Base-by-base conservation (phyloP, 1,140 invertebrate species). In the Tribolium castaneum region DNA sequence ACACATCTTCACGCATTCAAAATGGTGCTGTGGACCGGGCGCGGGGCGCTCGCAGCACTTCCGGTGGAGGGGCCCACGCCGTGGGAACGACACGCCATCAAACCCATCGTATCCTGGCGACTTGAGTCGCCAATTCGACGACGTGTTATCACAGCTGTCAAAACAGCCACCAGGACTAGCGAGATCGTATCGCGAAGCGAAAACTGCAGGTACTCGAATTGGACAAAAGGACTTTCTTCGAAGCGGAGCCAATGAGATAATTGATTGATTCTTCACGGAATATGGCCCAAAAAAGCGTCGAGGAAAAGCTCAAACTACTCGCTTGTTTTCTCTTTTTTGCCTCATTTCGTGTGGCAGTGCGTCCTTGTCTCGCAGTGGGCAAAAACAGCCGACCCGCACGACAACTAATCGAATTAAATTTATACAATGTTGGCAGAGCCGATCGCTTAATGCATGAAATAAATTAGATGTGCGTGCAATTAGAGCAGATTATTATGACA, bases 1-100 rank as follows among this genome's bases (percentile, higher is more conserved):
- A 80, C 34, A 66, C 74, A 79, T 77, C 78, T 77, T 78, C 79
- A 80, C 79, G 79, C 79, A 77, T 74, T 80, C 77, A 80, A 80
- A 77, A 75, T 78, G 75, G 52, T 70, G 76, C 59, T 25, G 19
- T 75, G 77, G 49, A 50, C 70, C 14, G 39, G n/a, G 22, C 10
- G 50, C 45, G 75, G 62, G 62, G 12, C 70, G 19, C 56, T 78
- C 59, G 80, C 72, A 78, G 66, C 77, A 81, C 80, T 81, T 81
- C 80, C 80, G 80, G 80, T 81, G 75, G 80, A 79, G 80, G 80
- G 80, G 80, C 25, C 59, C 77, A 34, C 50, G 72, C 54, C 80
- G 80, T 81, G 80, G 78, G 80, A 81, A 81, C 77, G 73, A 70
- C 73, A 72, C 59, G 59, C 34, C 59, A 66, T 66, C 59, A 30